Conservation (phyloP, 2,113 vertebrate genomes). For the Corydoras maculifer region DNA sequence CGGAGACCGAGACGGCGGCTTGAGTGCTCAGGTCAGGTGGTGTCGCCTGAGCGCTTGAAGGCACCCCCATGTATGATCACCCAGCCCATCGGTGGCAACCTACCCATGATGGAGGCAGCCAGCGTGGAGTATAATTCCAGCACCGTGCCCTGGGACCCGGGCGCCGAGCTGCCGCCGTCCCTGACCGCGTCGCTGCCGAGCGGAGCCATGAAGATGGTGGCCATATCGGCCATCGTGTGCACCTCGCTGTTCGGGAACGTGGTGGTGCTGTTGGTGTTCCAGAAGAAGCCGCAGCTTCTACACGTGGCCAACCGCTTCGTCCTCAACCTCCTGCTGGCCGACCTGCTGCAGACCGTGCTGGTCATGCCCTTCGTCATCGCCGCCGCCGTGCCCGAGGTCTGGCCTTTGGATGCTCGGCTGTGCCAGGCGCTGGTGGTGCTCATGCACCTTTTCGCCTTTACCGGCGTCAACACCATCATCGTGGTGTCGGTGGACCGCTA, state of each 20-base stretch:
- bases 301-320: slow-evolving; percentile 83
- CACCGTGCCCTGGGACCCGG: slow-evolving; percentile 48
- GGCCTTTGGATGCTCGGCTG: slow-evolving; percentile 73
- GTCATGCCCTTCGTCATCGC: slow-evolving; percentile 83
- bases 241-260: slow-evolving; percentile 76
- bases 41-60: slow-evolving; percentile 14
- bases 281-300: slow-evolving; percentile 79
- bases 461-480: slow-evolving; percentile 80
- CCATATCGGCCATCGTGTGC: slow-evolving; percentile 71
- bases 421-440: slow-evolving; percentile 79
- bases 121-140: slow-evolving; percentile 51
- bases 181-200: slow-evolving; percentile 43
- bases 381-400: slow-evolving; percentile 70
- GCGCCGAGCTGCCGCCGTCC: slow-evolving; percentile 32
- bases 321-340: slow-evolving; percentile 80
- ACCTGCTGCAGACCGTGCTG: slow-evolving; percentile 76
- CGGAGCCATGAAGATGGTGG: slow-evolving; percentile 69
- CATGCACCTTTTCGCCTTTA: slow-evolving; percentile 82
- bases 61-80: slow-evolving; percentile 31
- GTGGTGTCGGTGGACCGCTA: slow-evolving; percentile 84
- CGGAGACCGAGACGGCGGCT: background rate
- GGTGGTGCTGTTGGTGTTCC: slow-evolving; percentile 76
- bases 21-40: background rate
- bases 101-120: slow-evolving; percentile 50
- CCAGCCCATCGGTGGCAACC: slow-evolving; percentile 36